Conservation (phyloP, 1,140 invertebrate genomes). For the Rhopalosiphum padi region DNA sequence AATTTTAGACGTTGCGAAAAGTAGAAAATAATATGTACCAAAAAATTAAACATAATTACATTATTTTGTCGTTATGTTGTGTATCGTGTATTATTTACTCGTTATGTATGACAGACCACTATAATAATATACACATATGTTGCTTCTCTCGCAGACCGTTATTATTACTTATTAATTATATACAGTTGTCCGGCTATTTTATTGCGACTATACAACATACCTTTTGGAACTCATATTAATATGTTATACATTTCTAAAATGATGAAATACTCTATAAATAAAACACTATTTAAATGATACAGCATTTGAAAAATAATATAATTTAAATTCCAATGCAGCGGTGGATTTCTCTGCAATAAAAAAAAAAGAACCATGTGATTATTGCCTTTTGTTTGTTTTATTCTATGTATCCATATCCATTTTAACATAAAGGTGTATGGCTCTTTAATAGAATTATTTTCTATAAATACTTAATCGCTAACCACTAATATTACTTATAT, state of each 20-base stretch:
- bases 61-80: neutral
- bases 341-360: neutral
- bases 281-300: neutral
- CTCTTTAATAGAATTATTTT: neutral
- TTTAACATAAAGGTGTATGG: neutral
- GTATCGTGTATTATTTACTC: neutral
- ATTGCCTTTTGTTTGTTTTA: neutral
- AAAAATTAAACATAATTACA: conserved; percentile 12
- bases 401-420: neutral
- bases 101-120: neutral
- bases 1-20: neutral
- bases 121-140: conserved; percentile 12
- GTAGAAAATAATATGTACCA: neutral
- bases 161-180: conserved; percentile 11
- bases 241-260: neutral
- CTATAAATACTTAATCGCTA: neutral
- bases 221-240: neutral
- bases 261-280: neutral
- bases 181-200: neutral
- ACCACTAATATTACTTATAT: neutral
- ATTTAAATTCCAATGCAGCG: neutral
- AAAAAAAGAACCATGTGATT: neutral
- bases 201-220: neutral
- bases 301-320: neutral
- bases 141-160: neutral